Conservation (phyloP, 2,888 invertebrate genomes). For the Apotomis turbidana region DNA sequence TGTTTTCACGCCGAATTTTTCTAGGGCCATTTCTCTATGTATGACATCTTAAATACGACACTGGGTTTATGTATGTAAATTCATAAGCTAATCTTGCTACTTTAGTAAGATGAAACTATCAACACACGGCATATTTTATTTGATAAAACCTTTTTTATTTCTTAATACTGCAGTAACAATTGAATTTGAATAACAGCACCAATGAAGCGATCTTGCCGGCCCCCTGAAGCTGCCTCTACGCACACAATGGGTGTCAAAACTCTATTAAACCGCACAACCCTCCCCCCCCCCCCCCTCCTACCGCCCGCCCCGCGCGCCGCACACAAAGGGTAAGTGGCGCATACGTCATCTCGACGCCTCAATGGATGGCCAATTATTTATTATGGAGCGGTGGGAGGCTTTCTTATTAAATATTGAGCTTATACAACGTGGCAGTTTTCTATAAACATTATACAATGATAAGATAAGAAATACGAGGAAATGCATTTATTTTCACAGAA, state of each 20-base stretch:
- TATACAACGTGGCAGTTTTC: neutral
- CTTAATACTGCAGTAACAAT: neutral
- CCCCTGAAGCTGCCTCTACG: neutral
- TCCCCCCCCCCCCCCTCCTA: conserved; percentile 3
- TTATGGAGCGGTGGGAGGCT: neutral
- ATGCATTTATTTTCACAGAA: too few relatives aligned
- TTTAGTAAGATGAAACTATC: too few relatives aligned
- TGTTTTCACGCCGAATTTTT: too few relatives aligned
- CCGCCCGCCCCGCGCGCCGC: conserved; percentile 3
- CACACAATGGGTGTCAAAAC: conserved; percentile 17
- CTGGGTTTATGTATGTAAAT: too few relatives aligned
- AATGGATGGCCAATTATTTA: conserved; percentile 21
- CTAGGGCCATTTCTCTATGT: too few relatives aligned
- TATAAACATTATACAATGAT: too few relatives aligned
- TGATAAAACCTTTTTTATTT: too few relatives aligned
- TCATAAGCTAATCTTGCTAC: too few relatives aligned
- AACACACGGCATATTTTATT: neutral
- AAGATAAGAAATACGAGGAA: too few relatives aligned
- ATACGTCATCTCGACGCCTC: conserved; percentile 27
- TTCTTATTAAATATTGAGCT: conserved; percentile 24
- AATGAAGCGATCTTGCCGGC: neutral
- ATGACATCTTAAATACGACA: too few relatives aligned
- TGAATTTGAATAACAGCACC: conserved; percentile 22
- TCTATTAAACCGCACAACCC: conserved; percentile 5
- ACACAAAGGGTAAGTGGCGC: conserved; percentile 1